Evolutionary conservation across 1,140 invertebrate genomes (phyloP).

Genomic region (Heterodera schachtii): DNA sequence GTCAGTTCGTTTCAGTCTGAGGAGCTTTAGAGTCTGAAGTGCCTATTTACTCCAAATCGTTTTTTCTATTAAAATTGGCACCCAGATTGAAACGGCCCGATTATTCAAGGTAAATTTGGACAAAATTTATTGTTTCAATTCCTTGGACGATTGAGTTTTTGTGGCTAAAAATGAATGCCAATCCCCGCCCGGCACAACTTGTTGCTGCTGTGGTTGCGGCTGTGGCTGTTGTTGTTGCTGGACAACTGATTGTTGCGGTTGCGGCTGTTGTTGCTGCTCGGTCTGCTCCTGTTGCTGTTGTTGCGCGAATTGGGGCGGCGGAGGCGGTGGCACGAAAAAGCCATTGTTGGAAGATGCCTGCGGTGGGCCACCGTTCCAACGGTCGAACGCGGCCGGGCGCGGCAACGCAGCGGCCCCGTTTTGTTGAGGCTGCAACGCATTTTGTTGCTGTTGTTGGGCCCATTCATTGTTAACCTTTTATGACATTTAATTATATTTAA

Average conservation of each 20-base stretch:
- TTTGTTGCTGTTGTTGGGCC: conserved; percentile 10
- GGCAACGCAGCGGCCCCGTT: conserved; percentile 12
- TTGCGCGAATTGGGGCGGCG: not conserved
- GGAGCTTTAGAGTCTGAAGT: too few species aligned
- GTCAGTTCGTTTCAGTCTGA: too few species aligned
- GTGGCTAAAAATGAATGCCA: too few species aligned
- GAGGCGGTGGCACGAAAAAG: conserved; percentile 1
- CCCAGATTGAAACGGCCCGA: too few species aligned
- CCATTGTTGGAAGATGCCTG: not conserved
- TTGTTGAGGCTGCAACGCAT: not conserved
- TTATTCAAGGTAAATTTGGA: too few species aligned
- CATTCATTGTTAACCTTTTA: conserved; percentile 7
- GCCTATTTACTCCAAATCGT: too few species aligned
- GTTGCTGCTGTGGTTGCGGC: conserved; percentile 18
- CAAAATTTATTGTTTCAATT: too few species aligned
- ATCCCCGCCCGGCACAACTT: not conserved
- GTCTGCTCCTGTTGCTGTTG: conserved; percentile 9
- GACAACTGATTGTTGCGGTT: conserved; percentile 1
- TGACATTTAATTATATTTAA: not conserved
- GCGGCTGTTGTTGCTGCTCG: not conserved
- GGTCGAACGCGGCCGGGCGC: conserved; percentile 27
- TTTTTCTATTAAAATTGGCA: too few species aligned
- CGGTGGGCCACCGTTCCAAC: conserved; percentile 14
- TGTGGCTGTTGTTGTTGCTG: not conserved
- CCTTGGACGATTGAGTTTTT: too few species aligned